Conservation (phyloP, 30 jellyfish, hydroid and myxozoan genomes). For the Sanderia malayensis region DNA sequence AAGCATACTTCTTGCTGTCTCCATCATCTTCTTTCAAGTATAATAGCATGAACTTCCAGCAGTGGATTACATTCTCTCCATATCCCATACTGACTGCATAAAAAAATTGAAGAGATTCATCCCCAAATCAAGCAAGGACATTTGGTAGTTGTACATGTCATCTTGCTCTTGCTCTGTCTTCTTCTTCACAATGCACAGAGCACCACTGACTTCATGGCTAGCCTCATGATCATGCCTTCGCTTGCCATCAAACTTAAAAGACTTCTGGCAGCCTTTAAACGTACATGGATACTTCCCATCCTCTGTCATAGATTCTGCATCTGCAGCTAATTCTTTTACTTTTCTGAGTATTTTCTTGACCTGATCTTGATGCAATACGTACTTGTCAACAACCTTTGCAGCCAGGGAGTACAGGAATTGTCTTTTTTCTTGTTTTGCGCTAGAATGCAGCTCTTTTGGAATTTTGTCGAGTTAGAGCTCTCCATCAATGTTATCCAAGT, state of each 20-base stretch:
- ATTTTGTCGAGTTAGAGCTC: background rate
- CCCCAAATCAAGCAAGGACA: background rate
- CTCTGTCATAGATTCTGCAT: background rate
- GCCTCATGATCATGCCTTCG: constrained; percentile 2
- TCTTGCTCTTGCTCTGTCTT: background rate
- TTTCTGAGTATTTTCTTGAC: background rate
- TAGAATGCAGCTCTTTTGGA: background rate
- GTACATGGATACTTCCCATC: constrained; percentile 5
- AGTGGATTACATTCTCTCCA: constrained; percentile 7
- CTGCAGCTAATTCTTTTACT: background rate
- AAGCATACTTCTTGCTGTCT: constrained; percentile 7
- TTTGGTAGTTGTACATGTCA: background rate
- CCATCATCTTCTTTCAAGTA: constrained; percentile 13
- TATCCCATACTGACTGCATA: constrained; percentile 6
- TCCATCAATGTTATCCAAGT: constrained; percentile 15
- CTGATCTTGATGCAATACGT: background rate
- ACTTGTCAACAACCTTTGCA: constrained; percentile 8
- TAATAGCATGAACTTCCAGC: constrained; percentile 14
- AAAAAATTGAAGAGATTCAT: background rate
- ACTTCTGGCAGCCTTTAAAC: constrained; percentile 10
- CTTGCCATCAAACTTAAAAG: constrained; percentile 9
- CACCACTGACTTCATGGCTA: background rate
- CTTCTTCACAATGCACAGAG: constrained; percentile 1
- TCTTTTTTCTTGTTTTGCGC: background rate
- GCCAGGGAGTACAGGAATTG: background rate